Evolutionary conservation across 2,888 invertebrate genomes (phyloP).

Genomic region (Poecilus cupreus): DNA sequence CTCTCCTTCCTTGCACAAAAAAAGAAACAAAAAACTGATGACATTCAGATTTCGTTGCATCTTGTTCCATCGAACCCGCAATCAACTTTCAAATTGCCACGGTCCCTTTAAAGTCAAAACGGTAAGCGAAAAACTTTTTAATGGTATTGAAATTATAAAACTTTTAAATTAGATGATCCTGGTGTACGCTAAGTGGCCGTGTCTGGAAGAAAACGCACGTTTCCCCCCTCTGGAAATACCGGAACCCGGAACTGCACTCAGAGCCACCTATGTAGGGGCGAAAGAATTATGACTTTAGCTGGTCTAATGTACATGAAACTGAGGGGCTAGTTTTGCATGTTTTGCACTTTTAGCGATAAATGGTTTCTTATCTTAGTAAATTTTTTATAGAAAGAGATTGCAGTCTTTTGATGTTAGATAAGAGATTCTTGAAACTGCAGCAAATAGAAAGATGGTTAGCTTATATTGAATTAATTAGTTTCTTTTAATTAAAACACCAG

Average conservation of each 20-base stretch:
- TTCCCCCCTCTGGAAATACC: not conserved
- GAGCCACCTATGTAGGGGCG: constrained; percentile 4
- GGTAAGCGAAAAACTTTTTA: constrained; percentile 57
- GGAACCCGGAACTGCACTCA: not conserved
- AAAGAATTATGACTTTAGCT: constrained; percentile 1
- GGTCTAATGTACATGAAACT: not conserved
- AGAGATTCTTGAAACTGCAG: not conserved
- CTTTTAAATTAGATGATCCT: constrained; percentile 54
- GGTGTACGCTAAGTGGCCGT: constrained; percentile 42
- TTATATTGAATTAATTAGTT: constrained; percentile 1
- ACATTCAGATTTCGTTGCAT: constrained; percentile 34
- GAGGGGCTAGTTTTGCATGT: constrained; percentile 9
- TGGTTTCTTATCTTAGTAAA: not conserved
- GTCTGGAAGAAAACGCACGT: constrained; percentile 34
- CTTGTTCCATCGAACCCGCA: constrained; percentile 34
- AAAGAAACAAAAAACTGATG: constrained; percentile 22
- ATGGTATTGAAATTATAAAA: constrained; percentile 58
- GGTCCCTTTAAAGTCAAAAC: constrained; percentile 47
- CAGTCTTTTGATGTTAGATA: not conserved
- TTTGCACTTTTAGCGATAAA: not conserved
- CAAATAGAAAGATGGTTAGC: not conserved
- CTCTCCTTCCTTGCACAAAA: not conserved
- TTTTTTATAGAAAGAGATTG: not conserved
- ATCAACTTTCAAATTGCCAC: constrained; percentile 36
- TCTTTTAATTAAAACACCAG: not conserved